phyloP scores from a whole-genome alignment of 2,797 vertebrate species.

The Masticophis lateralis region DNA sequence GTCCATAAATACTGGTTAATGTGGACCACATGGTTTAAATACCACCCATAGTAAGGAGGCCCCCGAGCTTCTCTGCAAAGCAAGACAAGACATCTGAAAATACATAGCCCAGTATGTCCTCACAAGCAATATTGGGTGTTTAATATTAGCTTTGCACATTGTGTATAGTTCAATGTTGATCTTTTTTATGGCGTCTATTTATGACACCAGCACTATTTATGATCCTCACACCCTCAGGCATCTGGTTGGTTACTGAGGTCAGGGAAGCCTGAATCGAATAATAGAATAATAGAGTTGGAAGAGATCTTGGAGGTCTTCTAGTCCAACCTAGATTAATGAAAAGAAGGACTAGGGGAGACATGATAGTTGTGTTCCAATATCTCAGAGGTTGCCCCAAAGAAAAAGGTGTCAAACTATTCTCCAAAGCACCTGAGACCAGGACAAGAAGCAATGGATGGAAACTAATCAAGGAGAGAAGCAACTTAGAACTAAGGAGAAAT shows the following conservation, averaged over 20 bases:
- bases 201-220: not conserved
- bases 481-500: too few species aligned
- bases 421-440: too few species aligned
- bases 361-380: too few species aligned
- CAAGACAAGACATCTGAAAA: not conserved
- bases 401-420: too few species aligned
- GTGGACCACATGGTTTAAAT: not conserved
- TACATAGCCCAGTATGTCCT: too few species aligned
- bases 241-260: not conserved
- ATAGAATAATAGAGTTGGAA: not conserved
- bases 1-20: not conserved
- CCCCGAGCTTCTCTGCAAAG: not conserved
- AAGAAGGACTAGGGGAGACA: too few species aligned
- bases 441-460: too few species aligned
- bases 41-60: not conserved
- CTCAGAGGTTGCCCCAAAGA: too few species aligned
- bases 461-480: too few species aligned
- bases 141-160: not conserved
- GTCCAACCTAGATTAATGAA: not conserved
- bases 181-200: not conserved
- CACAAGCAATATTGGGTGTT: not conserved
- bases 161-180: not conserved
- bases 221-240: not conserved
- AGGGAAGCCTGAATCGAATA: not conserved
- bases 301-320: not conserved